Evolutionary conservation across 2,888 invertebrate genomes (phyloP).

Genomic region (Limenitis camilla): DNA sequence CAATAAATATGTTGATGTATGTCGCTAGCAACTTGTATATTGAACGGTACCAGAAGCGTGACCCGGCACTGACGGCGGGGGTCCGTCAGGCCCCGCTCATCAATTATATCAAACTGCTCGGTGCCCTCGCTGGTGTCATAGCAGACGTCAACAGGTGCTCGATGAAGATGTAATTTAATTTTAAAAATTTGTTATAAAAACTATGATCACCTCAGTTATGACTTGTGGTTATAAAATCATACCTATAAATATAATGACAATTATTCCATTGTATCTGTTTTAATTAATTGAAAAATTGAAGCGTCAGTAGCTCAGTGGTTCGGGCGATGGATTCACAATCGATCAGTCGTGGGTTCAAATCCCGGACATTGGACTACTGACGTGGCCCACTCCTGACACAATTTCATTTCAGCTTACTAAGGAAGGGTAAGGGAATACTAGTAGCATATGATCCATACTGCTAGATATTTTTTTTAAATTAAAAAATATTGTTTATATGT

Average conservation of each 20-base stretch:
- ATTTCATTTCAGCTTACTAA: too few relatives aligned
- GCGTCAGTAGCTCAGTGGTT: too few relatives aligned
- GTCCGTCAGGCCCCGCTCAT: constrained; percentile 46
- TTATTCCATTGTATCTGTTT: background rate
- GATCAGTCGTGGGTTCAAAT: too few relatives aligned
- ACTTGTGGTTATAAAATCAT: background rate
- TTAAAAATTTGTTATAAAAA: constrained; percentile 15
- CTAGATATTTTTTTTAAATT: too few relatives aligned
- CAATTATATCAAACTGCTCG: constrained; percentile 40
- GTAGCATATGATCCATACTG: too few relatives aligned
- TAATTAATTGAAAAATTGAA: too few relatives aligned
- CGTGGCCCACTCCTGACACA: too few relatives aligned
- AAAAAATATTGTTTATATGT: too few relatives aligned
- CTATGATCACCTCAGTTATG: background rate
- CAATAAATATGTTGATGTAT: background rate
- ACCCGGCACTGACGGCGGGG: constrained; percentile 44
- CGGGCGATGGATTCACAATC: too few relatives aligned
- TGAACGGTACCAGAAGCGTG: constrained; percentile 25
- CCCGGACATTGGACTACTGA: too few relatives aligned
- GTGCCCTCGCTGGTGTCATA: constrained; percentile 26
- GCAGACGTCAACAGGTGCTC: constrained; percentile 54
- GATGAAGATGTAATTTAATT: constrained; percentile 27
- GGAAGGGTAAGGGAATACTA: too few relatives aligned
- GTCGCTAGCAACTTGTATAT: constrained; percentile 3
- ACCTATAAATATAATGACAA: background rate